Evolutionary conservation across 2,113 vertebrate species (phyloP), one percentile per base, ranked within the genome.

Genomic region (Nestor notabilis): DNA sequence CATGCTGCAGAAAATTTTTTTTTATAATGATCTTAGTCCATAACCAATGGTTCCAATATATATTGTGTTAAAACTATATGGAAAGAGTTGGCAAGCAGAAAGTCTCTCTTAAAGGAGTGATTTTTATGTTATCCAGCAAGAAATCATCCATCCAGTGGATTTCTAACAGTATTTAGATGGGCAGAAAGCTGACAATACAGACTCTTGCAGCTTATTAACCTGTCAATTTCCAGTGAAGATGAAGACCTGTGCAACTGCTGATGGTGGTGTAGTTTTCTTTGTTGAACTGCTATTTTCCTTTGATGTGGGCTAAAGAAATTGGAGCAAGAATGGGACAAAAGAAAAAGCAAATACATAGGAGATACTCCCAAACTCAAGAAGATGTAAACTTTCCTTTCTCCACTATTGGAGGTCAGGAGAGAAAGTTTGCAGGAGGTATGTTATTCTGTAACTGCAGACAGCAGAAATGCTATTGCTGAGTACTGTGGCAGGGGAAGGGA

Each of bases 1-100:
- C 77, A 33, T 87, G 44, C 56, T 95, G 61, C 47, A 76, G 69
- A 95, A 95, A 95, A 96, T 97, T 96, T 97, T 84, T 76, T 55
- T 94, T 75, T 75, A 24, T 87, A 92, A 97, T 75, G 55, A 87
- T 96, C 89, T 86, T 61, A 47, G 24, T 89, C 64, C 13, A n/a
- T 61, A 93, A 55, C 46, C 68, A 50, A 41, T 64, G 18, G 17
- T 75, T 83, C 66, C 31, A 65, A 17, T 44, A 64, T 10, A 8
- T 47, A 20, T 65, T 68, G 24, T 68, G 84, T 33, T 87, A 12
- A 18, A 89, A 35, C 12, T 56, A 39, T 37, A 23, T 53, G 35
- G 60, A 87, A 66, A 14, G 3, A 17, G 24, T 35, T 17, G 15
- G 52, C 25, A 65, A 87, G 28, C 0, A 0, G 29, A 68, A 90